Percentiles rank a stretch among this genome's conserved stretches.
These are phyloP conservation scores for Pomacea maculata DNA, from an alignment of 1,140 invertebrate genomes.

Conservation along the genomic window DNA sequence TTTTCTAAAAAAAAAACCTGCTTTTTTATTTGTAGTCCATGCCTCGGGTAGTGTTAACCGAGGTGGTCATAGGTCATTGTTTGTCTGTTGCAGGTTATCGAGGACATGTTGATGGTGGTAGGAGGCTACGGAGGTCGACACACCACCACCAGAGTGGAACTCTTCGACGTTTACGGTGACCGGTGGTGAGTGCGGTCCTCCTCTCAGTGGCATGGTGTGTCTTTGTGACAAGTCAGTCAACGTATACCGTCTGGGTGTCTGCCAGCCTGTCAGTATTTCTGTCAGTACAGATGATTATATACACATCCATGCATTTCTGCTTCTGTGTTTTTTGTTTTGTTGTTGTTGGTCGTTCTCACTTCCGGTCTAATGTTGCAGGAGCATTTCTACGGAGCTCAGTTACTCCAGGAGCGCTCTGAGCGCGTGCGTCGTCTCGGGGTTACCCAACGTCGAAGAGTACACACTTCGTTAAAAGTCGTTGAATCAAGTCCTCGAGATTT, in stretches of 20 bases:
- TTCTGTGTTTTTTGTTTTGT: too few species aligned
- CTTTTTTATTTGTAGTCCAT: too few species aligned
- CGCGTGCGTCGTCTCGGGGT: conserved; percentile 83
- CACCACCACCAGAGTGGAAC: conserved; percentile 77
- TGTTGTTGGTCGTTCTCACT: too few species aligned
- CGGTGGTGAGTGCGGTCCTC: conserved; percentile 68
- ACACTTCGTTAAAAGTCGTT: neutral
- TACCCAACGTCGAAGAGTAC: conserved; percentile 76
- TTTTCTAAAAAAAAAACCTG: too few species aligned
- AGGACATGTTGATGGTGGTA: conserved; percentile 66
- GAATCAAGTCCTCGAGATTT: too few species aligned
- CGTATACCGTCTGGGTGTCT: too few species aligned
- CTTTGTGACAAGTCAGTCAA: too few species aligned
- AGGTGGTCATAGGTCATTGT: too few species aligned
- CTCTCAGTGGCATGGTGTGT: neutral
- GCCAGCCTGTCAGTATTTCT: too few species aligned
- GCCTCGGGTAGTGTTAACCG: too few species aligned
- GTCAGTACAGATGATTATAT: too few species aligned
- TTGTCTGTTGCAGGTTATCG: conserved; percentile 1
- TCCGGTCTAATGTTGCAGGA: conserved; percentile 58
- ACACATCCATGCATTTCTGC: too few species aligned
- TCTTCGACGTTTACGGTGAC: conserved; percentile 78
- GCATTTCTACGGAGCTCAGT: conserved; percentile 91
- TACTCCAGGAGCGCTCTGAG: conserved; percentile 84
- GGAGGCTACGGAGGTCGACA: conserved; percentile 77